phyloP scores from a whole-genome alignment of 2,113 vertebrate genomes.

The Oreochromis aureus region DNA sequence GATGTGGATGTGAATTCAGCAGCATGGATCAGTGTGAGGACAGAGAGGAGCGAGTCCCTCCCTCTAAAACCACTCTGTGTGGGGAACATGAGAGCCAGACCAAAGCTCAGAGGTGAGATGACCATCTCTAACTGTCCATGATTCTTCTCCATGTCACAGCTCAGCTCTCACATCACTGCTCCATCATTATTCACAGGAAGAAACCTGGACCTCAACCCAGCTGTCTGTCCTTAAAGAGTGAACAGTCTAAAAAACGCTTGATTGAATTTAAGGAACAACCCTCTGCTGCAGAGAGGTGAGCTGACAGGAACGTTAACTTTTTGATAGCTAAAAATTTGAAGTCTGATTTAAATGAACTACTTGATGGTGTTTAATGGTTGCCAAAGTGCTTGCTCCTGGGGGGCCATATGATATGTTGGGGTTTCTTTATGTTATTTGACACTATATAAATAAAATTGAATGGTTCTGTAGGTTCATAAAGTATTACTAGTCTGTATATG shows the following conservation, averaged over 20 bases:
- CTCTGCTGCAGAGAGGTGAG: not conserved
- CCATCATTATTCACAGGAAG: not conserved
- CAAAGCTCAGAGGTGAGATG: no score
- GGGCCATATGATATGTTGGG: not conserved
- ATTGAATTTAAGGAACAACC: not conserved
- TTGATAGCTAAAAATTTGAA: not conserved
- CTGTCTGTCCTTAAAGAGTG: not conserved
- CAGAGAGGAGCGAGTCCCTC: no score
- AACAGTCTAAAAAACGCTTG: not conserved
- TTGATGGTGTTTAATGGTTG: not conserved
- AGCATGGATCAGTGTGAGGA: not conserved
- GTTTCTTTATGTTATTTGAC: not conserved
- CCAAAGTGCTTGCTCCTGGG: not conserved
- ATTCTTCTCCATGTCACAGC: no score
- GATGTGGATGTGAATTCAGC: not conserved
- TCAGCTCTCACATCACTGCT: not conserved
- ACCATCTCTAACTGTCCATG: no score
- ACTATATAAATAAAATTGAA: not conserved
- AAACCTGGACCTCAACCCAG: not conserved
- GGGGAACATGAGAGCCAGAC: no score
- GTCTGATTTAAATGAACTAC: not conserved
- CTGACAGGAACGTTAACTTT: not conserved
- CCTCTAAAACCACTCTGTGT: no score
- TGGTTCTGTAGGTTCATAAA: not conserved
- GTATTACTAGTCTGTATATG: not conserved